Conservation (phyloP, 2,797 vertebrate genomes). For the Fratercula arctica region DNA sequence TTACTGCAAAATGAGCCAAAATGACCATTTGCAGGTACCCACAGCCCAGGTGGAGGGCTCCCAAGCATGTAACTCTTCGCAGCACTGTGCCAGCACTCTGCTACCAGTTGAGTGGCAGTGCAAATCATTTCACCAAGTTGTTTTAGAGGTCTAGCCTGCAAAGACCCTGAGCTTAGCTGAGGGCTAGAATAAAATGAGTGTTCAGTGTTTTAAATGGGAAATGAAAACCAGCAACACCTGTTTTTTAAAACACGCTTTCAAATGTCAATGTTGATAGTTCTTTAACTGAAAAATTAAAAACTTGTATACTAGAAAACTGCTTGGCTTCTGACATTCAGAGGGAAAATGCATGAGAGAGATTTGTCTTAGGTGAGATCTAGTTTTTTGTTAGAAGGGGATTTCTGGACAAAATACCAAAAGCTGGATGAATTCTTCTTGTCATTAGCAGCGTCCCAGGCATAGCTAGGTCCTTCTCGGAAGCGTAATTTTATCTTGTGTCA, state of each 20-base stretch:
- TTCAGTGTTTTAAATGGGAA: background rate
- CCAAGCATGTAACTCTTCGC: background rate
- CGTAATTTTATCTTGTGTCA: background rate
- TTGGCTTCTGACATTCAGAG: background rate
- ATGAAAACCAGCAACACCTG: background rate
- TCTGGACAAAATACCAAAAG: background rate
- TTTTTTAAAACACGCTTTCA: background rate
- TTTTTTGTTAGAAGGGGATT: background rate
- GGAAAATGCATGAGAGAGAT: background rate
- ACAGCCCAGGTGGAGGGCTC: background rate
- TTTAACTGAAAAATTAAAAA: background rate
- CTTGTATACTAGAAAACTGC: background rate
- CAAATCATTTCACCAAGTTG: background rate
- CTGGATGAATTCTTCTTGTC: background rate
- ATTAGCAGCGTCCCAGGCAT: background rate
- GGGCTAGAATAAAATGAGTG: background rate
- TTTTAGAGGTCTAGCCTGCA: background rate
- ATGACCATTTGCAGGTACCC: background rate
- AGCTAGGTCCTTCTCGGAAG: background rate
- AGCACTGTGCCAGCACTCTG: background rate
- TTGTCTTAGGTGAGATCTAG: background rate
- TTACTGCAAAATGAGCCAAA: background rate
- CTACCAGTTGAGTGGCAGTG: background rate
- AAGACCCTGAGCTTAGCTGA: background rate
- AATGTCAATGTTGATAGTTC: background rate